These are phyloP conservation scores for Eilema caniola DNA, from an alignment of 2,888 invertebrate genomes.

Conservation along the genomic window DNA sequence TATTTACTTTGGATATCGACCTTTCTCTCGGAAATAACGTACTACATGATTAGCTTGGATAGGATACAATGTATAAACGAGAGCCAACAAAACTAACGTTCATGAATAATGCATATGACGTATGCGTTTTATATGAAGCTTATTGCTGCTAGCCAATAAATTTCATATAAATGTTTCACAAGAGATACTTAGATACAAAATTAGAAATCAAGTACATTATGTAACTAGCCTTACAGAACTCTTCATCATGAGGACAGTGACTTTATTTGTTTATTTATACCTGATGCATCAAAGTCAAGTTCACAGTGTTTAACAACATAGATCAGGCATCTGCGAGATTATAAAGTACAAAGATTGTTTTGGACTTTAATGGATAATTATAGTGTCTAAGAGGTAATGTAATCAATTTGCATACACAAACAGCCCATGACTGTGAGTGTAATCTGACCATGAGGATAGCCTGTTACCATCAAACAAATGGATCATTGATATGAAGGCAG, in stretches of 20 bases:
- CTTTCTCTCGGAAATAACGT: constrained; percentile 8
- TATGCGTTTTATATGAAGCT: constrained; percentile 4
- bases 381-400: not conserved
- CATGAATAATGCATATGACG: constrained; percentile 5
- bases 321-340: constrained; percentile 2
- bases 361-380: not conserved
- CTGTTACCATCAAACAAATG: too few relatives aligned
- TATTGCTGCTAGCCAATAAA: not conserved
- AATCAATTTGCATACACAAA: not conserved
- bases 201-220: not conserved
- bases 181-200: not conserved
- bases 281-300: constrained; percentile 14
- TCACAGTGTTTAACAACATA: constrained; percentile 2
- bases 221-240: not conserved
- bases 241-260: not conserved
- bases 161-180: not conserved
- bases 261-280: constrained; percentile 6
- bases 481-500: too few relatives aligned
- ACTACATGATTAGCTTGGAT: constrained; percentile 10
- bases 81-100: constrained; percentile 5
- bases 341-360: constrained; percentile 6
- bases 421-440: too few relatives aligned
- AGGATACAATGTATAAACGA: not conserved
- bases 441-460: too few relatives aligned
- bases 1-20: constrained; percentile 11